Base-by-base conservation (phyloP, 2,797 vertebrate genomes). In the Sebastes glaucus region DNA sequence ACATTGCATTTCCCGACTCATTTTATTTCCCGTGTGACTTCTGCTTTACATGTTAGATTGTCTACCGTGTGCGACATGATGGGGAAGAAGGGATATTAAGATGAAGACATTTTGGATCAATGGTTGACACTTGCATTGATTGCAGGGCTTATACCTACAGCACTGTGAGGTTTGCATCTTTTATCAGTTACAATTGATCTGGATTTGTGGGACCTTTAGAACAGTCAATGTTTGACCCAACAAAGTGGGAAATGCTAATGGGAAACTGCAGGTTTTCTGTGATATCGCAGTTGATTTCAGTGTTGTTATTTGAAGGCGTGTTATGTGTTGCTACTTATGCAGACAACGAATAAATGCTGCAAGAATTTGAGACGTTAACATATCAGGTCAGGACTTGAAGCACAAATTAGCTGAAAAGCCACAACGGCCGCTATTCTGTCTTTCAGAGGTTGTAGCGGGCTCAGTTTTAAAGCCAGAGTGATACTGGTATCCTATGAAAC, bases 21-120 rank as follows among this genome's bases (percentile, higher is more conserved):
- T 80, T 77, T 75, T 84, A 80, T 86, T 84, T 82, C 77, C 59
- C 38, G 2, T 60, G 56, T 27, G 57, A 46, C 56, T 67, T 64
- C n/a, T 25, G 35, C 18, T 69, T 53, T 71, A 57, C n/a, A 7
- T 28, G 56, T 32, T 1, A 2, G 53, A 67, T 56, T 1, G 42
- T 65, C 9, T 46, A 2, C 49, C 6, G 25, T 62, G 61, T 68
- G 11, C n/a, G 11, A 28, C 65, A 25, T 53, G 25, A 56, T 20
- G 35, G 42, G 23, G 28, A 42, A 30, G 74, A 66, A 28, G 11
- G 3, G 23, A 57, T 73, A 7, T 75, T 25, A 32, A 33, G 22
- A 25, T 71, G 27, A 23, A 27, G 57, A 57, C 20, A 70, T 78
- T 73, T 68, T 30, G 30, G 64, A 65, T 81, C 68, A 55, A 2